Conservation (phyloP, 1,140 invertebrate species). For the Coenobita brevimanus region DNA sequence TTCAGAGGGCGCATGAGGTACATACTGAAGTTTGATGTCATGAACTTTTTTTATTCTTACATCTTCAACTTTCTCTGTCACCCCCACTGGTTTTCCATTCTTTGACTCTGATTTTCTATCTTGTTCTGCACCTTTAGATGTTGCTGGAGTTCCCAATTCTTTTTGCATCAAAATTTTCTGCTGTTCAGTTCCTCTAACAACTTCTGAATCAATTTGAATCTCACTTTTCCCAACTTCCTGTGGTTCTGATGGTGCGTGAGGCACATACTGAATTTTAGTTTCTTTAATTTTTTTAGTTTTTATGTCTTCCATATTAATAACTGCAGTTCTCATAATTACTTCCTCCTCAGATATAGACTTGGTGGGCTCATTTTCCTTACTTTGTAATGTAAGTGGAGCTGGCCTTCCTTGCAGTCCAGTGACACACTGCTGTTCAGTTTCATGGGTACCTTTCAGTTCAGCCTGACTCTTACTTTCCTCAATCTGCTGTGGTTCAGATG, state of each 20-base stretch:
- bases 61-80: background rate
- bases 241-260: background rate
- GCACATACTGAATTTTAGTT: constrained; percentile 13
- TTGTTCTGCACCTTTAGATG: no score
- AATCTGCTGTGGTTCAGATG: background rate
- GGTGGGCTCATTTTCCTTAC: background rate
- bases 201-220: background rate
- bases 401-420: no score
- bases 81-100: background rate
- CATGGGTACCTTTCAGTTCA: no score
- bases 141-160: no score
- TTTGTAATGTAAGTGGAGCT: background rate
- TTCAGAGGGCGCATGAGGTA: constrained; percentile 5
- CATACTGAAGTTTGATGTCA: constrained; percentile 24
- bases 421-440: no score
- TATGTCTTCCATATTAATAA: background rate
- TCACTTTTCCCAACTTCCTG: background rate
- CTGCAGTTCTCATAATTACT: background rate
- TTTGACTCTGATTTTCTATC: no score
- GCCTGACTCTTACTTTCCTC: no score
- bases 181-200: no score
- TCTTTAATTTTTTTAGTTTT: constrained; percentile 16
- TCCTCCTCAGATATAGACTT: background rate
- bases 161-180: no score
- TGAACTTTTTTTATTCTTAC: background rate